These are phyloP conservation scores for Xiphophorus birchmanni DNA, from an alignment of 2,797 vertebrate species.

Conservation along the genomic window DNA sequence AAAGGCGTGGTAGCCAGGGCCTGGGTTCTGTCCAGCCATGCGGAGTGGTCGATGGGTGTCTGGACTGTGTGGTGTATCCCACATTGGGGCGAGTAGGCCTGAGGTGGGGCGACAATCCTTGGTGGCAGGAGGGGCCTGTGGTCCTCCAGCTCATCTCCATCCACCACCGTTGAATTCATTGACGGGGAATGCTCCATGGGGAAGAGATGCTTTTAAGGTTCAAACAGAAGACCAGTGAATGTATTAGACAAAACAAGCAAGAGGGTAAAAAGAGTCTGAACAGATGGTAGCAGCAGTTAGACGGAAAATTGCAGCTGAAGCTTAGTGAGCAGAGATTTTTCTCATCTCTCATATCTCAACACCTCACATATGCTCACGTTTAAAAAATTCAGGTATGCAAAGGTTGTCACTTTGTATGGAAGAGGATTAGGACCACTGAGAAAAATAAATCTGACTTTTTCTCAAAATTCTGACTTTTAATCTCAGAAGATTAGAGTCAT, in stretches of 20 bases:
- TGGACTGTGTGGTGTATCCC: conserved; percentile 68
- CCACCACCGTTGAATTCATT: conserved; percentile 63
- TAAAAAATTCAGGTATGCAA: neutral
- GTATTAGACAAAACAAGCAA: conserved; percentile 12
- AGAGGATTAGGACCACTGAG: too few species aligned
- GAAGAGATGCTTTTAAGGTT: conserved; percentile 29
- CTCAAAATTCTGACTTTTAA: too few species aligned
- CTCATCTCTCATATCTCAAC: neutral
- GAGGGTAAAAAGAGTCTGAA: neutral
- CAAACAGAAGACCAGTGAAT: conserved; percentile 6
- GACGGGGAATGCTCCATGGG: conserved; percentile 73
- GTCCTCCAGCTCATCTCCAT: conserved; percentile 69
- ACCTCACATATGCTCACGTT: neutral
- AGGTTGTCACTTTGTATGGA: neutral
- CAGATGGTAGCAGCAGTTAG: neutral
- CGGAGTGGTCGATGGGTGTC: conserved; percentile 21
- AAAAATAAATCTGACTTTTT: too few species aligned
- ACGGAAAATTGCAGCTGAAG: conserved; percentile 11
- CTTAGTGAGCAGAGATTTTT: conserved; percentile 14
- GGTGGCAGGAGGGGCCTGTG: conserved; percentile 67
- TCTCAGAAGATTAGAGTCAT: too few species aligned
- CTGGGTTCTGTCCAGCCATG: conserved; percentile 74
- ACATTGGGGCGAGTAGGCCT: conserved; percentile 63
- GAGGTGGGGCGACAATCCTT: conserved; percentile 51
- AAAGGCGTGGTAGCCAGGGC: conserved; percentile 66